Base-by-base conservation (phyloP, 2,888 invertebrate species). In the Pollenia labialis region DNA sequence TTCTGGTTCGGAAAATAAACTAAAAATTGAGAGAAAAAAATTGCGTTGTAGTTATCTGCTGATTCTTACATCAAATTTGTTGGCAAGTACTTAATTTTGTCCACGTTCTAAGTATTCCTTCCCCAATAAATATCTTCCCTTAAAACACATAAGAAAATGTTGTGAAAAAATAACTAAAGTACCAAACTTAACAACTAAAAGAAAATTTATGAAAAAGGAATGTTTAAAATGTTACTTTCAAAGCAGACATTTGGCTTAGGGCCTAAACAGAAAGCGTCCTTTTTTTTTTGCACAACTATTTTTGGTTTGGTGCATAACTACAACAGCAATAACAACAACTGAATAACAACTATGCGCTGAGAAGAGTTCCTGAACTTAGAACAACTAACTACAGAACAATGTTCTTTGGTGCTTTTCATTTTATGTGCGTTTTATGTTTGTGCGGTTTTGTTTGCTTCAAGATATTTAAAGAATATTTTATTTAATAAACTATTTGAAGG, bases 171-270 rank as follows among this genome's bases (percentile, higher is more conserved):
- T 40, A 40, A 16, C 12, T 40, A 60, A 69, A 60, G 62, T 40
- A 72, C 14, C 40, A 56, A 46, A 60, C 32, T 32, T 32, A 72
- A 64, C 50, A 82, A 75, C 56, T 69, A 52, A 79, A 85, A 66
- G 64, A 81, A 81, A 32, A 76, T 72, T 75, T 71, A 54, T 64
- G 66, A 56, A 56, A 68, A 82, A 77, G 74, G 68, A 80, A 85
- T 81, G 75, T 79, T 60, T 11, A 83, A 85, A 87, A 87, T 88
- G 79, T 87, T 87, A 64, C 81, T 82, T 76, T 80, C 85, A 88
- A 88, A 88, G 85, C 87, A 87, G 87, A 87, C 87, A 86, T 85
- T 88, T 85, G 77, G 87, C 88, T 81, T 75, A 68, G 46, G 88
- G 87, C 87, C 79, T 81, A 87, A 82, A 81, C 84, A 81, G 68